Evolutionary conservation across 2,888 invertebrate genomes (phyloP).

Genomic region (Coelopa pilipes): DNA sequence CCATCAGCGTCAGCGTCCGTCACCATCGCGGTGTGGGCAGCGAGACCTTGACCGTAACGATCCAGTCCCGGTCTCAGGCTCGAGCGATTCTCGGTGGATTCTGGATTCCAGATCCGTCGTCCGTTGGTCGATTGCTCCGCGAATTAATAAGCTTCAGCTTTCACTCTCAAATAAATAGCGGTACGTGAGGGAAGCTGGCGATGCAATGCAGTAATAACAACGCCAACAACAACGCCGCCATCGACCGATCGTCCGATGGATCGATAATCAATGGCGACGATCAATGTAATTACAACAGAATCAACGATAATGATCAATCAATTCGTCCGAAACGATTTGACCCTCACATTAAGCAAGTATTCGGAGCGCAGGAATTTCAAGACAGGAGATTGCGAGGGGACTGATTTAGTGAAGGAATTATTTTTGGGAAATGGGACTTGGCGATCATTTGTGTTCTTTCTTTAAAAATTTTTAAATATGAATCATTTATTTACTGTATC

Average conservation of each 20-base stretch:
- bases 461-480: no score
- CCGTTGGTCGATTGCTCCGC: neutral
- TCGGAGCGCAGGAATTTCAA: neutral
- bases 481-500: no score
- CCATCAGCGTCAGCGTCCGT: constrained; percentile 5
- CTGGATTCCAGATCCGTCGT: neutral
- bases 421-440: no score
- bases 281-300: constrained; percentile 44
- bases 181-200: constrained; percentile 33
- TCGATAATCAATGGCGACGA: neutral
- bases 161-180: constrained; percentile 38
- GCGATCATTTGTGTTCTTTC: no score
- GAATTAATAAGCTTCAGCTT: constrained; percentile 31
- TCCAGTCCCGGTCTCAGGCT: neutral
- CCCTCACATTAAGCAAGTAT: constrained; percentile 21
- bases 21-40: neutral
- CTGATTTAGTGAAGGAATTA: no score
- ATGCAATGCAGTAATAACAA: neutral
- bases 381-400: neutral
- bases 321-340: constrained; percentile 44
- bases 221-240: constrained; percentile 21
- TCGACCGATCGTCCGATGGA: constrained; percentile 21
- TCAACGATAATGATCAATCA: constrained; percentile 52
- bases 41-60: constrained; percentile 27
- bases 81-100: neutral